Evolutionary conservation across 2,797 vertebrate species (phyloP).

Genomic region (Micromesistius poutassou): DNA sequence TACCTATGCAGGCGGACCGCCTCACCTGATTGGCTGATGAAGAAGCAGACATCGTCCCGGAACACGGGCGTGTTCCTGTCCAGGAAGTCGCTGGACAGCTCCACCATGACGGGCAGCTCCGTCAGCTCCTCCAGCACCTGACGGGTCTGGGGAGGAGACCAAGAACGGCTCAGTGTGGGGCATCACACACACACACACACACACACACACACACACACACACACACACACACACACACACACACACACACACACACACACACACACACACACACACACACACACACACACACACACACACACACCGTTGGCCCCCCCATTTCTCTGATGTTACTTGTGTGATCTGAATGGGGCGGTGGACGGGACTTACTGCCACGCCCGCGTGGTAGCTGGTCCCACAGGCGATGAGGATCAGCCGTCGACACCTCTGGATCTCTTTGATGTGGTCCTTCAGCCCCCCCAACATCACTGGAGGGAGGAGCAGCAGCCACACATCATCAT

Average conservation of each 20-base stretch:
- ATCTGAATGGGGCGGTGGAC: no score
- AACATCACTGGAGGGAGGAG: conserved; percentile 80
- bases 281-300: no score
- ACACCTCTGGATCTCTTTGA: conserved; percentile 97
- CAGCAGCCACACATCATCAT: conserved; percentile 25
- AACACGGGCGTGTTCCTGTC: conserved; percentile 98
- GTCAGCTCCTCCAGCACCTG: conserved; percentile 96
- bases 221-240: neutral
- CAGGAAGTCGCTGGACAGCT: conserved; percentile 96
- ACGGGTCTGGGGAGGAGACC: conserved; percentile 78
- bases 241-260: no score
- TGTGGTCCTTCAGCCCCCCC: conserved; percentile 96
- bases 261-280: no score
- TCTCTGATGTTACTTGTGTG: no score
- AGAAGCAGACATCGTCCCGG: conserved; percentile 97
- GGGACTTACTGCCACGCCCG: conserved; percentile 83
- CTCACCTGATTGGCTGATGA: conserved; percentile 97
- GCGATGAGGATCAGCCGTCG: conserved; percentile 94
- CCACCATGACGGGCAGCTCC: conserved; percentile 96
- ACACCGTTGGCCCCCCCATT: neutral
- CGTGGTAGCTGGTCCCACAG: conserved; percentile 96
- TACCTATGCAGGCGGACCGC: conserved; percentile 15
- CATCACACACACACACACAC: neutral
- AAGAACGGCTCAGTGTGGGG: conserved; percentile 23
- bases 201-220: neutral